Evolutionary conservation across 37 sponge, comb jelly and placozoan genomes (phyloP).

Genomic region (Diacarnus erythraeanus): DNA sequence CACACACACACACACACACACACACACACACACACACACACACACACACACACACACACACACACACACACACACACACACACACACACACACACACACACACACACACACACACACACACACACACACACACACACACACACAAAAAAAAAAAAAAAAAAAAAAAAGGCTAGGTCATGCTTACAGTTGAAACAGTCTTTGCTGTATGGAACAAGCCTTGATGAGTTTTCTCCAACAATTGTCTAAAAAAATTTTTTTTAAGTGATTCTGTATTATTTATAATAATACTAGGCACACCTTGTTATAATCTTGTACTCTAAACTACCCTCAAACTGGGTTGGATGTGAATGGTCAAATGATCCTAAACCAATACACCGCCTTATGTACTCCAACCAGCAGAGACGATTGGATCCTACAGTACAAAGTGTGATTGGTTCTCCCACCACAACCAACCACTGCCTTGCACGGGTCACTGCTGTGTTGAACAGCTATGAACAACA

Average conservation of each 20-base stretch:
- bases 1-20: conserved; percentile 7
- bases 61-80: too few species aligned
- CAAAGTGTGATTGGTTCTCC: conserved; percentile 92
- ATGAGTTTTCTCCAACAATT: conserved; percentile 29
- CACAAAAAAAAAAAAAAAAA: too few species aligned
- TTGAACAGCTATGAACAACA: conserved; percentile 75
- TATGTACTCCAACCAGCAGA: conserved; percentile 85
- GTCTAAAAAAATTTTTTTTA: neutral
- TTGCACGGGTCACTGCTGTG: conserved; percentile 89
- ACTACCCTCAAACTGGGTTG: conserved; percentile 44
- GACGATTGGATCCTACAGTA: conserved; percentile 83
- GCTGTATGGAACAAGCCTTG: conserved; percentile 5
- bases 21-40: neutral
- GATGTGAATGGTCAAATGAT: conserved; percentile 54
- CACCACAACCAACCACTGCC: conserved; percentile 78
- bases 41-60: too few species aligned
- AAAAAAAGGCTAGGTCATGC: neutral
- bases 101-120: too few species aligned
- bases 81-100: too few species aligned
- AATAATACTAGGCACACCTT: conserved; percentile 10
- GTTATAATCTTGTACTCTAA: conserved; percentile 48
- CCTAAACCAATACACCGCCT: conserved; percentile 46
- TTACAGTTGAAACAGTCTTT: neutral
- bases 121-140: too few species aligned
- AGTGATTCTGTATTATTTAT: too few species aligned